Evolutionary conservation across 1,140 invertebrate genomes (phyloP).

Genomic region (Micrasema longulum): DNA sequence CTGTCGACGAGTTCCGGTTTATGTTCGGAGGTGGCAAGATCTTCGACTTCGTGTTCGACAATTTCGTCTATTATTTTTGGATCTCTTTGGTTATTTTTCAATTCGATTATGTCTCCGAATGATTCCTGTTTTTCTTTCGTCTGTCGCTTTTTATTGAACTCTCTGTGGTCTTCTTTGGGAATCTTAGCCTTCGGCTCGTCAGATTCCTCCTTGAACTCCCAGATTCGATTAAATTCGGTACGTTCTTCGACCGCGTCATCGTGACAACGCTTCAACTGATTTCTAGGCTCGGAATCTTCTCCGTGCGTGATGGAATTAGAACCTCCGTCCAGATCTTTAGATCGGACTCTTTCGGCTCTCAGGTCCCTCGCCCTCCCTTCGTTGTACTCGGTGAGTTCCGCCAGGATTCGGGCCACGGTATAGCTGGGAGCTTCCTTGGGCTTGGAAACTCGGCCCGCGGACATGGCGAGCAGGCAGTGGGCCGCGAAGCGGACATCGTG

Average conservation of each 20-base stretch:
- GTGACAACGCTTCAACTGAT: conserved; percentile 16
- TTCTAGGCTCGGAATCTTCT: neutral
- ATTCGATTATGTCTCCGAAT: neutral
- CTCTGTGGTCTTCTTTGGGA: neutral
- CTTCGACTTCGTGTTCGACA: neutral
- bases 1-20: neutral
- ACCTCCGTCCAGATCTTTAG: neutral
- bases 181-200: conserved; percentile 4
- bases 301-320: neutral
- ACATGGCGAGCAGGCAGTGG: conserved; percentile 73
- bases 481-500: conserved; percentile 71
- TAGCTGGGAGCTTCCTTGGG: conserved; percentile 57
- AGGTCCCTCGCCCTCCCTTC: conserved; percentile 22
- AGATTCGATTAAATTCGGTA: neutral
- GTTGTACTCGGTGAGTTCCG: conserved; percentile 59
- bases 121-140: conserved; percentile 1
- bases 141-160: conserved; percentile 10
- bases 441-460: conserved; percentile 55
- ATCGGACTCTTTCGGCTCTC: conserved; percentile 4
- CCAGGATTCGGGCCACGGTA: conserved; percentile 72
- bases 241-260: neutral
- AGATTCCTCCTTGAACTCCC: conserved; percentile 19
- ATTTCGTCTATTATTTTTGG: neutral
- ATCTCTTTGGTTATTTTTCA: conserved; percentile 21
- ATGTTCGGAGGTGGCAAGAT: neutral